Conservation (phyloP, 1,140 invertebrate species). For the Colletes latitarsis region DNA sequence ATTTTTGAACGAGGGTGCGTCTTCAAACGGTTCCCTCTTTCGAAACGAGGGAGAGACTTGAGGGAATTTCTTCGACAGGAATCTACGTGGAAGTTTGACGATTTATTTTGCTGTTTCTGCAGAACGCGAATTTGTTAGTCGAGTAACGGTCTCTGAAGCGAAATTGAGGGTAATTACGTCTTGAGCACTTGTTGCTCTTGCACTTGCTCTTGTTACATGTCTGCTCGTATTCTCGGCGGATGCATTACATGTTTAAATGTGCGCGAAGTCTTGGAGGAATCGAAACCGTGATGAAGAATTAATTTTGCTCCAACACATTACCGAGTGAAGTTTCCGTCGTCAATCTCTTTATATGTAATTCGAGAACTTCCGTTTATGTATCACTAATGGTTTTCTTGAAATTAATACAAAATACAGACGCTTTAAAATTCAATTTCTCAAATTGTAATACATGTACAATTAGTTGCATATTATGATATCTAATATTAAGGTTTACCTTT, state of each 20-base stretch:
- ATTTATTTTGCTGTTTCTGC: slow-evolving; percentile 46
- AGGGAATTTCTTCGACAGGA: slow-evolving; percentile 25
- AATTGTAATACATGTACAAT: too few species aligned
- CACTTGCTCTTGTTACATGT: slow-evolving; percentile 62
- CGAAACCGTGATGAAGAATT: slow-evolving; percentile 6
- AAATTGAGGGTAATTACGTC: slow-evolving; percentile 60
- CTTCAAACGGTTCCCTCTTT: slow-evolving; percentile 6
- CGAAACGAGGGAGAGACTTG: too few species aligned
- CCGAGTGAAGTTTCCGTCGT: too few species aligned
- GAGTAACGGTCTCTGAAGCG: slow-evolving; percentile 54
- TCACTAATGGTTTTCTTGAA: too few species aligned
- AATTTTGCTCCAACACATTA: neutral
- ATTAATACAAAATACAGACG: too few species aligned
- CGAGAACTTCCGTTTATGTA: too few species aligned
- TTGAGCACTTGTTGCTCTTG: slow-evolving; percentile 66
- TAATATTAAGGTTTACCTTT: too few species aligned
- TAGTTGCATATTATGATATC: too few species aligned
- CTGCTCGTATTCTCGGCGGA: slow-evolving; percentile 40
- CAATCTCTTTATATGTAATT: too few species aligned
- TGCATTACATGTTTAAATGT: slow-evolving; percentile 28
- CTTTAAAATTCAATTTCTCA: too few species aligned
- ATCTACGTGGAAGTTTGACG: slow-evolving; percentile 16
- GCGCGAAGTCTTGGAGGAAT: neutral
- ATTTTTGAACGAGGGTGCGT: neutral
- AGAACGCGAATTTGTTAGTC: slow-evolving; percentile 50